Conservation (phyloP, 2,797 vertebrate genomes). For the Sparidentex hasta region DNA sequence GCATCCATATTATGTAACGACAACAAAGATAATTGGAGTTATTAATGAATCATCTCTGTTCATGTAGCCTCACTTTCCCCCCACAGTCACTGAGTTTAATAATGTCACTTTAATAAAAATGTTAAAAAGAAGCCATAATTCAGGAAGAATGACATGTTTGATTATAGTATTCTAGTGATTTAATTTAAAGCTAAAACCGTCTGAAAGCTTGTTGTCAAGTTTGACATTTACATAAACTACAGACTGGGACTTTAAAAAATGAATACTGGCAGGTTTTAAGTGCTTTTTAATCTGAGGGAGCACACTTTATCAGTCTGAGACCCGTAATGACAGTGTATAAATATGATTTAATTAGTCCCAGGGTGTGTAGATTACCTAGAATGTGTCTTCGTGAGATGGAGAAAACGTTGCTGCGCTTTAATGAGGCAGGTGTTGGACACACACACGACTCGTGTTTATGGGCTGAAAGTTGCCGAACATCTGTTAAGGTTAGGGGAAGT, state of each 20-base stretch:
- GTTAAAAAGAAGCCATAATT: neutral
- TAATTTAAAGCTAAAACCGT: neutral
- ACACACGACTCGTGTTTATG: constrained; percentile 24
- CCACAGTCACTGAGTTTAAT: neutral
- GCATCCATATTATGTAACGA: constrained; percentile 44
- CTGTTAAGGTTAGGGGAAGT: constrained; percentile 50
- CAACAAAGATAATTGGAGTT: constrained; percentile 27
- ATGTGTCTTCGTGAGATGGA: neutral
- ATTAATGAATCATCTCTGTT: constrained; percentile 18
- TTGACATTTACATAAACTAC: neutral
- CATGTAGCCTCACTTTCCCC: neutral
- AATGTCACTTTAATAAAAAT: neutral
- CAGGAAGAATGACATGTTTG: neutral
- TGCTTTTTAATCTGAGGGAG: constrained; percentile 3
- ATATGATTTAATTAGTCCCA: constrained; percentile 47
- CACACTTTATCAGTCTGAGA: neutral
- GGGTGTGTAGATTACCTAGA: constrained; percentile 23
- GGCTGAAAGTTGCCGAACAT: constrained; percentile 53
- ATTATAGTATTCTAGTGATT: neutral
- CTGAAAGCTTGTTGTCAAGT: neutral
- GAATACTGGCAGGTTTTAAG: constrained; percentile 17
- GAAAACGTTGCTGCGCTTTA: constrained; percentile 22
- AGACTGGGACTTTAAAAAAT: neutral
- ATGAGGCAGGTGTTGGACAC: constrained; percentile 42
- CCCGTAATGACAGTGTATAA: constrained; percentile 1